Conservation (phyloP, 2,888 invertebrate species). For the Apocheima hispidaria region DNA sequence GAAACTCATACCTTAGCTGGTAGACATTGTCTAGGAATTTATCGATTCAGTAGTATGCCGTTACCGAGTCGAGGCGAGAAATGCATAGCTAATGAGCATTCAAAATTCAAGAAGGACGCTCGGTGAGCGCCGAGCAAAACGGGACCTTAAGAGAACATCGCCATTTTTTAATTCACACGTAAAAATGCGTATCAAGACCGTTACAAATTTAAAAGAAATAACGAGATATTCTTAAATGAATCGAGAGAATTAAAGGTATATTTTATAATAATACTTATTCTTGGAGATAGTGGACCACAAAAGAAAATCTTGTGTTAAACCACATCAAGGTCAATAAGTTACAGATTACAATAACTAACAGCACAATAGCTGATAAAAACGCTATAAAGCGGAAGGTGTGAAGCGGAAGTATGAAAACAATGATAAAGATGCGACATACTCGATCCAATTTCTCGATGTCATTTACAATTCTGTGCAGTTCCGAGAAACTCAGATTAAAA, state of each 20-base stretch:
- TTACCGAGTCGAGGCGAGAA: constrained; percentile 41
- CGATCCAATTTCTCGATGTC: constrained; percentile 63
- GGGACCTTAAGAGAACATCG: constrained; percentile 33
- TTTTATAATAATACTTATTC: background rate
- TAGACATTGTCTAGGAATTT: constrained; percentile 15
- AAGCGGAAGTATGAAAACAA: constrained; percentile 50
- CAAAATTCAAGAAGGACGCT: constrained; percentile 46
- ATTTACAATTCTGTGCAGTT: constrained; percentile 50
- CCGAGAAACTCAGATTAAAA: constrained; percentile 48
- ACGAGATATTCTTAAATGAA: background rate
- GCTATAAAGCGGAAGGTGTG: constrained; percentile 41
- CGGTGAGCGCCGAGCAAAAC: constrained; percentile 35
- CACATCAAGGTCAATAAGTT: constrained; percentile 15
- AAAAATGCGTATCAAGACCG: constrained; percentile 36
- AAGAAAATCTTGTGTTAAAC: constrained; percentile 15
- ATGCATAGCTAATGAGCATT: constrained; percentile 45
- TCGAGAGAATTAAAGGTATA: background rate
- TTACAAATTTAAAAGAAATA: constrained; percentile 4
- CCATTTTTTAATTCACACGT: constrained; percentile 48
- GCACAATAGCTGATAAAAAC: constrained; percentile 27
- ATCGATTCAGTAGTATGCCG: constrained; percentile 36
- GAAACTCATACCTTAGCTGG: background rate
- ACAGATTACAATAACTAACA: constrained; percentile 8
- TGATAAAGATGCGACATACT: constrained; percentile 50
- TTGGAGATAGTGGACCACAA: background rate